Percentiles rank a stretch among this genome's conserved stretches.
Conservation (phyloP, 2,888 invertebrate species). For the Sphinx pinastri region DNA sequence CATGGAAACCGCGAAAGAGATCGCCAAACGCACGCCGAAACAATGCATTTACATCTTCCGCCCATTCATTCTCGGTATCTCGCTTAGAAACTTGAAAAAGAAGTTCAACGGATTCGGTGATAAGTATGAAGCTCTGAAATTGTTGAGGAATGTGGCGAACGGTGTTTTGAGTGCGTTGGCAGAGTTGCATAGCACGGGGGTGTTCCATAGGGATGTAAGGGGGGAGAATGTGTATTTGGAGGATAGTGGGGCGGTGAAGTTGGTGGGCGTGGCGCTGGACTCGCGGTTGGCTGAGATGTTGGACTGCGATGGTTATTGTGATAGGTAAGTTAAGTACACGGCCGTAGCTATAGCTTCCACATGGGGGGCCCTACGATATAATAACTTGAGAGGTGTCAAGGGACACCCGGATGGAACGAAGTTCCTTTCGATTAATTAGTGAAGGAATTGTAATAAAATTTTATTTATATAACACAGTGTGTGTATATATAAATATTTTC, state of each 20-base stretch:
- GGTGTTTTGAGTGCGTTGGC: slow-evolving; percentile 90
- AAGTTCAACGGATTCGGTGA: slow-evolving; percentile 57
- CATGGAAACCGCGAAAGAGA: slow-evolving; percentile 87
- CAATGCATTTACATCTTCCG: slow-evolving; percentile 88
- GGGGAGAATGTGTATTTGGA: slow-evolving; percentile 90
- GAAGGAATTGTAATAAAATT: too few relatives aligned
- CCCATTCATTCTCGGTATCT: slow-evolving; percentile 85
- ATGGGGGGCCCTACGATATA: too few relatives aligned
- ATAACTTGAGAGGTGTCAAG: too few relatives aligned
- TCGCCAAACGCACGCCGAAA: slow-evolving; percentile 56
- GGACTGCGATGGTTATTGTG: slow-evolving; percentile 67
- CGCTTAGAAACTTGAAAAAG: slow-evolving; percentile 60
- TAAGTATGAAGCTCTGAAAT: slow-evolving; percentile 58
- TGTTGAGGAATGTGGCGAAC: slow-evolving; percentile 86
- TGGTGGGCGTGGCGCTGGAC: slow-evolving; percentile 89
- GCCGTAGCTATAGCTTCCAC: too few relatives aligned
- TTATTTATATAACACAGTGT: too few relatives aligned
- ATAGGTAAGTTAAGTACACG: too few relatives aligned
- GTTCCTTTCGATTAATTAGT: too few relatives aligned
- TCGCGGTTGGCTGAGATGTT: slow-evolving; percentile 85
- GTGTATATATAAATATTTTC: too few relatives aligned
- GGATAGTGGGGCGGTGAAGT: slow-evolving; percentile 82
- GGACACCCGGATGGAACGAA: too few relatives aligned
- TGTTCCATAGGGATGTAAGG: slow-evolving; percentile 92
- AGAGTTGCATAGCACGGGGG: slow-evolving; percentile 91